A percentile compares a stretch with the other conserved stretches of the same genome.
Evolutionary conservation across 2,888 invertebrate species (phyloP).

Genomic region (Campopleginae sp.): DNA sequence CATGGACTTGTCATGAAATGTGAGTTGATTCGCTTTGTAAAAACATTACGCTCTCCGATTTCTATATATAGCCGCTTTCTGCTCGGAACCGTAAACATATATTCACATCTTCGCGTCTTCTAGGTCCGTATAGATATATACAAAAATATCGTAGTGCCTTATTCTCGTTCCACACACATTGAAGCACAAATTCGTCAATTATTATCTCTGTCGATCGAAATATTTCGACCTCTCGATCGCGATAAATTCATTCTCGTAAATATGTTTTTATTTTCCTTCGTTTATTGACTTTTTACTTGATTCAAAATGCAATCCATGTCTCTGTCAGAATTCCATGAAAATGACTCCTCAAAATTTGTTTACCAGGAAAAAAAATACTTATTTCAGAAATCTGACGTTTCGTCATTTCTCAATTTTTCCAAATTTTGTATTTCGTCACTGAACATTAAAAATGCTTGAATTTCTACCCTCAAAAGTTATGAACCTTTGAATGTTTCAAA

Average conservation of each 20-base stretch:
- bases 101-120: constrained; percentile 1
- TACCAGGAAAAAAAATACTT: background rate
- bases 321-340: background rate
- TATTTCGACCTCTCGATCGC: background rate
- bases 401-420: background rate
- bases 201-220: background rate
- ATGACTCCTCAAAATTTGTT: background rate
- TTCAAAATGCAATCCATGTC: background rate
- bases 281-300: background rate
- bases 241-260: background rate
- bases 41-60: constrained; percentile 28
- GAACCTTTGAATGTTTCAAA: background rate
- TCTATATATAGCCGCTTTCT: constrained; percentile 50
- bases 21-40: constrained; percentile 34
- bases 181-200: background rate
- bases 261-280: background rate
- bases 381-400: background rate
- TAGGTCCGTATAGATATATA: background rate
- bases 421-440: background rate
- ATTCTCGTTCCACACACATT: background rate
- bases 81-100: constrained; percentile 33
- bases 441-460: background rate
- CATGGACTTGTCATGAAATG: constrained; percentile 14
- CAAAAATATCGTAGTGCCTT: background rate
- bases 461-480: background rate